A percentile compares a stretch with the other conserved stretches of the same genome.
Evolutionary conservation across 2,888 invertebrate genomes (phyloP).

Genomic region (Andrena dorsata): DNA sequence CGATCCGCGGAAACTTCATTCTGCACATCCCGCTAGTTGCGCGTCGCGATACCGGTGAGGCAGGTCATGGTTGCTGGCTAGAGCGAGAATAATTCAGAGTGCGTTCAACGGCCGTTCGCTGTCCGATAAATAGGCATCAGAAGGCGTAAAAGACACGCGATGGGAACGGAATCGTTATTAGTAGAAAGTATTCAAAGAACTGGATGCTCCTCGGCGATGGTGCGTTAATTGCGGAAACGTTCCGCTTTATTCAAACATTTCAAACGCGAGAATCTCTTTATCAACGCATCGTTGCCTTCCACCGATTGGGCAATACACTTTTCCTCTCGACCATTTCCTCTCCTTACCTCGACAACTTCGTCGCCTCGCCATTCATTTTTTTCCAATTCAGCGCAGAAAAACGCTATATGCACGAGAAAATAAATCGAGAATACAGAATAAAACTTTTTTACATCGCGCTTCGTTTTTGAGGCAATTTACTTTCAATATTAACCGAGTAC

Average conservation of each 20-base stretch:
- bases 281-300: constrained; percentile 46
- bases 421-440: too few species aligned
- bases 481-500: too few species aligned
- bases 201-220: constrained; percentile 72
- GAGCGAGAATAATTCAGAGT: constrained; percentile 44
- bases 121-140: constrained; percentile 42
- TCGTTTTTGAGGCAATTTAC: too few species aligned
- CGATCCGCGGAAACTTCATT: constrained; percentile 35
- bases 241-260: constrained; percentile 45
- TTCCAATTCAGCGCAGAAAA: too few species aligned
- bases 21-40: constrained; percentile 43
- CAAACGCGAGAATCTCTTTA: constrained; percentile 43
- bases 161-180: constrained; percentile 79
- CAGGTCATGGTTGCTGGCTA: constrained; percentile 62
- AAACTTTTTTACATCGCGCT: too few species aligned
- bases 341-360: background rate
- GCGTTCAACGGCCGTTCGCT: constrained; percentile 22
- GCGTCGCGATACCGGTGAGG: constrained; percentile 31
- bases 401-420: too few species aligned
- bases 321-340: constrained; percentile 2
- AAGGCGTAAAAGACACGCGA: constrained; percentile 62
- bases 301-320: background rate
- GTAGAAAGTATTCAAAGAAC: constrained; percentile 80
- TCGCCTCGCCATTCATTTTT: constrained; percentile 2
- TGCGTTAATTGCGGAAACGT: constrained; percentile 79